These are phyloP conservation scores for Choloepus hoffmanni DNA, from an alignment of 2,113 vertebrate species.

Conservation along the genomic window DNA sequence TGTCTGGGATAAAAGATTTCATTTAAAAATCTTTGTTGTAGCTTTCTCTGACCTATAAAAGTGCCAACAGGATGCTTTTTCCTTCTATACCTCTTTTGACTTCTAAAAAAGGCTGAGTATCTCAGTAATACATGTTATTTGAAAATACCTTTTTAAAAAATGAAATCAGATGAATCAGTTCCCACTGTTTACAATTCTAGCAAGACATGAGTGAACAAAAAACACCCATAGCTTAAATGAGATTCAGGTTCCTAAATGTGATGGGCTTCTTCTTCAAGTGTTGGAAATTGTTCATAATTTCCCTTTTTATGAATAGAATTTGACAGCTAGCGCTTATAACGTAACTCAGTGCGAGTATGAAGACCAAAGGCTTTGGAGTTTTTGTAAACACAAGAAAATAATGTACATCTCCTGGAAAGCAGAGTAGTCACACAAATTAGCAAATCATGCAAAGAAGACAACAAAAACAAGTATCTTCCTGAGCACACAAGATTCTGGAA, in stretches of 20 bases:
- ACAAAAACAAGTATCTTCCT: neutral
- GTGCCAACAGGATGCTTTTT: neutral
- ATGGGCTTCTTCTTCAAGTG: neutral
- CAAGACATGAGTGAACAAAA: neutral
- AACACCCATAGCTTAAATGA: neutral
- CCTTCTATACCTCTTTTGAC: neutral
- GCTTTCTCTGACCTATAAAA: neutral
- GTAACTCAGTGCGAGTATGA: neutral
- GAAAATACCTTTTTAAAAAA: neutral
- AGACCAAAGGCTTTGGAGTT: neutral
- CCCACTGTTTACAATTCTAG: neutral
- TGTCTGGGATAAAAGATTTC: neutral
- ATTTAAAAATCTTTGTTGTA: neutral
- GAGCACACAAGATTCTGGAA: neutral
- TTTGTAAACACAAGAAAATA: neutral
- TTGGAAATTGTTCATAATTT: conserved; percentile 1
- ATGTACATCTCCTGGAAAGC: neutral
- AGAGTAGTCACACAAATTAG: neutral
- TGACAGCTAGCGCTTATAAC: neutral
- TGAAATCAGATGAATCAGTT: neutral
- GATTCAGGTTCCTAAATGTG: neutral
- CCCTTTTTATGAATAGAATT: neutral
- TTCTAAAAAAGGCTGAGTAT: neutral
- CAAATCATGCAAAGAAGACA: neutral
- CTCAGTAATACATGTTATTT: neutral